Base-by-base conservation (phyloP, 1,140 invertebrate genomes). In the Drosophila leontia region DNA sequence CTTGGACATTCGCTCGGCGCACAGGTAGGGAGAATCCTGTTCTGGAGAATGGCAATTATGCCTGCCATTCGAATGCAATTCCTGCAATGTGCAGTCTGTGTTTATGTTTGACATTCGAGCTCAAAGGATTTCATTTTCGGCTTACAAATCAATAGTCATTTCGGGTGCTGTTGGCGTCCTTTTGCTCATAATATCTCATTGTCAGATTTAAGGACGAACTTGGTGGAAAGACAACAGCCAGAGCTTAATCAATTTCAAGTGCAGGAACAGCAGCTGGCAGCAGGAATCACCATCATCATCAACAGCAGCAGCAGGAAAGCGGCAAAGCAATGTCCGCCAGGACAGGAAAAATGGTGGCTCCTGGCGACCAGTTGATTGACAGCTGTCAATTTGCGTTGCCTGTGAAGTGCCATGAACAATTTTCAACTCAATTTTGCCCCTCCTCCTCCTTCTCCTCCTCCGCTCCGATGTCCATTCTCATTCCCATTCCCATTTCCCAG, bases 331-430 rank as follows among this genome's bases (percentile, higher is more conserved):
- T 42, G 39, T 63, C 55, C 61, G 15, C 13, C 23, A 58, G 60
- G 53, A 63, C 13, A 11, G 53, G 53, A 39, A 19, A 55, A 17
- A 32, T 37, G n/a, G 35, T 7, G 61, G 32, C 35, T 57, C 57
- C 61, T 67, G 74, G 71, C 51, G 39, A 37, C 47, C 35, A 56
- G 59, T 64, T 87, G 84, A 87, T 82, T 87, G 83, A 80, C 84
- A 87, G 80, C 84, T 86, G 83, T 87, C 83, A 87, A 87, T 87
- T 88, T 80, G 80, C 80, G 65, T 85, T 68, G 62, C 59, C 72
- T 45, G 63, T 51, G 48, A 57, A 63, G 76, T 57, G 48, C 26
- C 78, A 60, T 45, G 64, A 50, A 75, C 78, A 69, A 80, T 69
- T 80, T 80, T 60, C 77, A 75, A 58, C 55, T 67, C 53, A 80